A percentile compares a stretch with the other conserved stretches of the same genome.
Conservation (phyloP, 2,113 vertebrate genomes). For the Manacus vitellinus region DNA sequence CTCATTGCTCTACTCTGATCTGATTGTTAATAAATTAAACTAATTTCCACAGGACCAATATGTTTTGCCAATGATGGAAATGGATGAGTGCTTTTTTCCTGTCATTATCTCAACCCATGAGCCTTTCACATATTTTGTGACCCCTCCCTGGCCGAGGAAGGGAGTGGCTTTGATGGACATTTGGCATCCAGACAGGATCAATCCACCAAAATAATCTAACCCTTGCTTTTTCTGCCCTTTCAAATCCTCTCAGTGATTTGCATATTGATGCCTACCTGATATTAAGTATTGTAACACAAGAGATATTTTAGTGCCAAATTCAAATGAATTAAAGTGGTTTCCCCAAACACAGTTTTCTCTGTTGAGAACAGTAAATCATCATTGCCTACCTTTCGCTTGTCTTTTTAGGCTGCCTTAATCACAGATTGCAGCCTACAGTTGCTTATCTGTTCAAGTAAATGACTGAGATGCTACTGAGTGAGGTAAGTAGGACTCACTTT, state of each 20-base stretch:
- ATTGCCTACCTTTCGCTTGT: neutral
- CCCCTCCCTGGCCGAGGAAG: neutral
- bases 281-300: neutral
- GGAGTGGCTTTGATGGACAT: neutral
- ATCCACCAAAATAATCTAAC: neutral
- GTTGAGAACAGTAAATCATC: neutral
- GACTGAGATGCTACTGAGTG: neutral
- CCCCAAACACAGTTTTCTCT: neutral
- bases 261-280: neutral
- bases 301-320: neutral
- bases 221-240: neutral
- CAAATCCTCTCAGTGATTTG: neutral
- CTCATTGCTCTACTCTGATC: neutral
- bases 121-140: neutral
- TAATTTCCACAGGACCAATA: neutral
- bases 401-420: neutral
- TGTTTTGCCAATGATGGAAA: neutral
- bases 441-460: neutral
- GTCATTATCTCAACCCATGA: neutral
- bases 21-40: neutral
- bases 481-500: neutral
- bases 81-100: neutral
- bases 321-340: neutral
- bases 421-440: neutral
- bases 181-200: neutral